Conservation (phyloP, 2,113 vertebrate genomes). For the Pogona vitticeps region DNA sequence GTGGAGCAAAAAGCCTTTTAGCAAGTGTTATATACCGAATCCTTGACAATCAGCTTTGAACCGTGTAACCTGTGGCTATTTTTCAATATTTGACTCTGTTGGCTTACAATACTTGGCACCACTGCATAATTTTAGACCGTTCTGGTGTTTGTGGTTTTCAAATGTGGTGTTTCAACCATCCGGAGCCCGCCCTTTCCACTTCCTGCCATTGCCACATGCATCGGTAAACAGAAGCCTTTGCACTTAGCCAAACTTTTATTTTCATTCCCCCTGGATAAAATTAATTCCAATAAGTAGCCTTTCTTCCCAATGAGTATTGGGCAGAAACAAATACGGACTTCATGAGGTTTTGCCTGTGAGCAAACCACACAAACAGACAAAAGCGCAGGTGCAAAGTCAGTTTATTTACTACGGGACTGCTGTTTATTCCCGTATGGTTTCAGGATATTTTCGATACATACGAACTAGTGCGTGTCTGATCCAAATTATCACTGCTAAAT, state of each 20-base stretch:
- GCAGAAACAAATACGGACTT: conserved; percentile 59
- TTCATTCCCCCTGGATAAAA: conserved; percentile 63
- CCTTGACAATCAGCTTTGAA: neutral
- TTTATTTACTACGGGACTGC: conserved; percentile 53
- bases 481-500: conserved; percentile 36
- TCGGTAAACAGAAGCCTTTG: conserved; percentile 65
- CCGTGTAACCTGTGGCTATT: neutral
- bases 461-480: conserved; percentile 37
- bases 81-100: neutral
- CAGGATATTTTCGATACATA: conserved; percentile 62
- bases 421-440: conserved; percentile 59
- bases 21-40: neutral
- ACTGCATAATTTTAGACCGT: conserved; percentile 49
- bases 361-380: conserved; percentile 32
- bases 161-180: conserved; percentile 47
- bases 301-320: conserved; percentile 49
- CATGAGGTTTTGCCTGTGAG: no score
- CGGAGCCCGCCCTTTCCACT: conserved; percentile 64
- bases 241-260: conserved; percentile 68
- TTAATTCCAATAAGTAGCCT: conserved; percentile 64
- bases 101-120: conserved; percentile 37
- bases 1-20: neutral
- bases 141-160: conserved; percentile 50
- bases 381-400: conserved; percentile 60
- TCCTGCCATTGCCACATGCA: conserved; percentile 54